Percentiles rank a stretch among this genome's conserved stretches.
These are phyloP conservation scores for Eueremaeus valkanovi DNA, from an alignment of 2,888 invertebrate genomes.

Conservation along the genomic window DNA sequence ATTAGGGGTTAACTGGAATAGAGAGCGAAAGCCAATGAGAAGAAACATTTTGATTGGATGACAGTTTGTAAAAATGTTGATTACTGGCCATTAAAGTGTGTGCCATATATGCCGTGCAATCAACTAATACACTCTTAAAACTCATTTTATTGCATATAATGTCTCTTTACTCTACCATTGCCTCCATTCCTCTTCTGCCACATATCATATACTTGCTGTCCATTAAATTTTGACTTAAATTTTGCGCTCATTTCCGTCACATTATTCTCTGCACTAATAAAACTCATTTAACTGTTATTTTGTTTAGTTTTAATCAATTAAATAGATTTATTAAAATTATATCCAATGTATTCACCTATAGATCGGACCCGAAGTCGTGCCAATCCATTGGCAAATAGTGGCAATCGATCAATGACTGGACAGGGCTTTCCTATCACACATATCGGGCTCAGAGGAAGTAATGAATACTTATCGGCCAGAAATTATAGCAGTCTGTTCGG, in stretches of 20 bases:
- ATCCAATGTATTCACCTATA: no score
- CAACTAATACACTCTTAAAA: background rate
- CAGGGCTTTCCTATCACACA: slow-evolving; percentile 4
- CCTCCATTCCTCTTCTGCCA: no score
- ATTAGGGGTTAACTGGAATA: background rate
- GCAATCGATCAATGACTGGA: slow-evolving; percentile 16
- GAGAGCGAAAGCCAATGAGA: no score
- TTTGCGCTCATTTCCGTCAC: no score
- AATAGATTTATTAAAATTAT: no score
- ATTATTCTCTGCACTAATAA: no score
- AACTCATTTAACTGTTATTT: no score
- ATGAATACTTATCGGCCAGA: slow-evolving; percentile 4
- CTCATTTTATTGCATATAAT: slow-evolving; percentile 18
- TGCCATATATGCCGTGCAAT: background rate
- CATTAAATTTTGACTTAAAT: no score
- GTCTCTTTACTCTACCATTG: no score
- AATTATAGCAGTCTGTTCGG: slow-evolving; percentile 9
- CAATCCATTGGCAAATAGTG: background rate
- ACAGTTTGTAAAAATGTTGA: slow-evolving; percentile 9
- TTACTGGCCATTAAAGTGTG: slow-evolving; percentile 1
- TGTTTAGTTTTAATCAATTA: no score
- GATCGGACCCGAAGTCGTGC: background rate
- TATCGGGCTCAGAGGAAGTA: background rate
- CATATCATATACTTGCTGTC: no score
- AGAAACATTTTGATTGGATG: slow-evolving; percentile 2